phyloP scores from a whole-genome alignment of 2,113 vertebrate genomes.

The Deroptyus accipitrinus region DNA sequence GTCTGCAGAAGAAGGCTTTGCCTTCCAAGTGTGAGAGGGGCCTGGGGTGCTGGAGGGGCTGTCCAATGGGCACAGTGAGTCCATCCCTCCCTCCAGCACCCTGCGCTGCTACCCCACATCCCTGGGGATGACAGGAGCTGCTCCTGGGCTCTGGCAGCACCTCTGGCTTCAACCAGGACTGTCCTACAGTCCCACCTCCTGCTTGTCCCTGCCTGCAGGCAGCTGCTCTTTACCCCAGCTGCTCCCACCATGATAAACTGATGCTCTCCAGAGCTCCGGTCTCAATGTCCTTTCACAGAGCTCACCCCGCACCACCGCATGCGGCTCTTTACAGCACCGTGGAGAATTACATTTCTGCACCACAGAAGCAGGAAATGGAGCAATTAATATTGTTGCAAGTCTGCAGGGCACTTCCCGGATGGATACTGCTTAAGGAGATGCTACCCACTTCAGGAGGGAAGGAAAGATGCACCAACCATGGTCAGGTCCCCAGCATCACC shows the following conservation, averaged over 20 bases:
- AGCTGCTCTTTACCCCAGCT: neutral
- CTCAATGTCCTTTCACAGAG: neutral
- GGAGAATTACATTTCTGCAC: conserved; percentile 58
- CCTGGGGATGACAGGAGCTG: accelerated
- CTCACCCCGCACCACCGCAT: neutral
- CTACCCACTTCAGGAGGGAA: neutral
- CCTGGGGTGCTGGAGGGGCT: neutral
- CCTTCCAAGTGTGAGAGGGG: neutral
- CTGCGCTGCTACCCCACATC: neutral
- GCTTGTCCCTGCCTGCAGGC: neutral
- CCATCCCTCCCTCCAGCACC: too few species aligned
- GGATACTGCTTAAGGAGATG: neutral
- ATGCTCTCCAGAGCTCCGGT: neutral
- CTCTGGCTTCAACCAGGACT: accelerated
- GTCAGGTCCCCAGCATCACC: neutral
- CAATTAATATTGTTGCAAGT: conserved; percentile 24
- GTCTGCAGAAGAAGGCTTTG: neutral
- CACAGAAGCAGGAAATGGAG: conserved; percentile 29
- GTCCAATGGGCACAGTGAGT: neutral
- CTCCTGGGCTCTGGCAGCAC: neutral
- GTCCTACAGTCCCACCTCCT: neutral
- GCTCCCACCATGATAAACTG: neutral
- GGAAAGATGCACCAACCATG: too few species aligned
- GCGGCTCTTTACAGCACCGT: neutral
- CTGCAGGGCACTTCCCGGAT: neutral